Conservation (phyloP, 2,113 vertebrate species). For the Lepus timidus region DNA sequence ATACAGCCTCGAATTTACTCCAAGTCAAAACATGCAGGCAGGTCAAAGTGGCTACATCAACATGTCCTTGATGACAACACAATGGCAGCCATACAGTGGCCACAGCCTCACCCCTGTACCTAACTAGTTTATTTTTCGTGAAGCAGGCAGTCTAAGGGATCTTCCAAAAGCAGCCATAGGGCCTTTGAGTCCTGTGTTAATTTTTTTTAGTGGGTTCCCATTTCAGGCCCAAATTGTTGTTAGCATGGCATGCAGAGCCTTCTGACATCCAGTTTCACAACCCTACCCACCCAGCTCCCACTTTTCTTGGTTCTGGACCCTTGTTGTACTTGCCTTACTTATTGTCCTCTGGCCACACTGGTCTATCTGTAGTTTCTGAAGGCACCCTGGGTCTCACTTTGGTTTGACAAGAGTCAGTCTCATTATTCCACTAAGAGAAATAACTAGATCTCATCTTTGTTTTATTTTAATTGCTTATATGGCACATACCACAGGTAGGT, state of each 20-base stretch:
- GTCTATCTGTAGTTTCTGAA: background rate
- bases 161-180: slow-evolving; percentile 6
- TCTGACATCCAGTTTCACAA: background rate
- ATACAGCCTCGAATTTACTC: slow-evolving; percentile 26
- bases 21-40: slow-evolving; percentile 43
- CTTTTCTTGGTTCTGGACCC: background rate
- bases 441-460: background rate
- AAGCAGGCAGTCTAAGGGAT: background rate
- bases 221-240: background rate
- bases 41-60: slow-evolving; percentile 2
- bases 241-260: background rate
- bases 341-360: background rate
- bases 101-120: background rate
- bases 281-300: too few relatives aligned
- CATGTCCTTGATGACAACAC: slow-evolving; percentile 51
- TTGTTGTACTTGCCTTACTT: background rate
- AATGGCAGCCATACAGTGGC: background rate
- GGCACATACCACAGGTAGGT: background rate
- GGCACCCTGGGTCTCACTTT: background rate
- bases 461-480: background rate
- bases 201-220: background rate
- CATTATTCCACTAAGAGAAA: background rate
- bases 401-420: background rate
- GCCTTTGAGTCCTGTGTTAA: background rate
- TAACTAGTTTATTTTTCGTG: background rate